Percentiles rank a stretch among this genome's conserved stretches.
These are phyloP conservation scores for Psilanteris sp. DNA, from an alignment of 1,140 invertebrate species.

Conservation along the genomic window DNA sequence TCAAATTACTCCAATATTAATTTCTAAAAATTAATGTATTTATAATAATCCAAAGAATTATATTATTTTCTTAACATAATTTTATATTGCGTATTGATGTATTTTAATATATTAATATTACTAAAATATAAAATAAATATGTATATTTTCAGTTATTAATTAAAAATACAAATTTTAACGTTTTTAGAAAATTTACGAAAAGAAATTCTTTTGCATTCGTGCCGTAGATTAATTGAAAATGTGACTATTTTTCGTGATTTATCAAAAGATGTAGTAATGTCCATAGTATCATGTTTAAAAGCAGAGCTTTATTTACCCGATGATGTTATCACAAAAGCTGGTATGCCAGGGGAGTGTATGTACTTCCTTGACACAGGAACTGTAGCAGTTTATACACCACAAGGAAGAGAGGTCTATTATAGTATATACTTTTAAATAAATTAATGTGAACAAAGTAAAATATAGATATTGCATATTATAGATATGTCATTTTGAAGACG, in stretches of 20 bases:
- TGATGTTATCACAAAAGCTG: slow-evolving; percentile 80
- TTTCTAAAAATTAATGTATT: no score
- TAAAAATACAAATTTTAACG: no score
- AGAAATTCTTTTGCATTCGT: slow-evolving; percentile 72
- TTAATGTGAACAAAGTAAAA: no score
- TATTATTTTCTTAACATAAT: no score
- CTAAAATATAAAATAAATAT: no score
- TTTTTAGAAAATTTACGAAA: slow-evolving; percentile 69
- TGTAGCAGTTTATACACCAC: slow-evolving; percentile 81
- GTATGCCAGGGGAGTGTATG: slow-evolving; percentile 82
- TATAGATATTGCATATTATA: slow-evolving; percentile 50
- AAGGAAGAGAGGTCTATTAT: slow-evolving; percentile 80
- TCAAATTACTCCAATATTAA: no score
- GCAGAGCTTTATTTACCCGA: slow-evolving; percentile 74
- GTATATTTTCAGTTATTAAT: no score
- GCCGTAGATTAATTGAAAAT: slow-evolving; percentile 72
- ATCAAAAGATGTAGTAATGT: slow-evolving; percentile 63
- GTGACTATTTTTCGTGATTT: slow-evolving; percentile 71
- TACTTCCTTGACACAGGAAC: slow-evolving; percentile 82
- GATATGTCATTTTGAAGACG: slow-evolving; percentile 81
- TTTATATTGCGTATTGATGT: no score
- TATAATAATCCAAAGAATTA: no score
- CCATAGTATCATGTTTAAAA: slow-evolving; percentile 69
- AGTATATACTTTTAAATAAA: no score
- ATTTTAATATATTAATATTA: no score